These are phyloP conservation scores for Philaethria dido DNA, from an alignment of 2,888 invertebrate genomes.

Conservation along the genomic window DNA sequence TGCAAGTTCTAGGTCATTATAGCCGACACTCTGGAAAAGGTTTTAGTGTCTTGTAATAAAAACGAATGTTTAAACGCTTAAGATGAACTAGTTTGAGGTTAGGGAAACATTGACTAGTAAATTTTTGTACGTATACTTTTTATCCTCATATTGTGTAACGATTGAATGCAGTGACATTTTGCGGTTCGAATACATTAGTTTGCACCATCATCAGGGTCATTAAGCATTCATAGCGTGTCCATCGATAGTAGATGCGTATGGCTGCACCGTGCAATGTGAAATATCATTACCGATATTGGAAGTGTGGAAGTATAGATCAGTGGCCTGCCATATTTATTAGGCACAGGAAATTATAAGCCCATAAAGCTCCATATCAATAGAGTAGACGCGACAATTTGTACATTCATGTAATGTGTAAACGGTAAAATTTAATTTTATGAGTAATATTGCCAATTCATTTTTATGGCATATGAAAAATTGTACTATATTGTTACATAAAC, in stretches of 20 bases:
- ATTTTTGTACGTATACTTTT: conserved; percentile 23
- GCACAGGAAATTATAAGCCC: background rate
- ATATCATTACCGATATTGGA: conserved; percentile 24
- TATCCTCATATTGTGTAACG: conserved; percentile 45
- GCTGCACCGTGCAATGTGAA: conserved; percentile 8
- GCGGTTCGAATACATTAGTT: conserved; percentile 46
- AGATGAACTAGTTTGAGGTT: conserved; percentile 20
- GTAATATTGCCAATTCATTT: too few relatives aligned
- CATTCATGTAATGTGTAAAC: background rate
- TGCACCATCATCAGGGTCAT: conserved; percentile 35
- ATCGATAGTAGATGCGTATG: conserved; percentile 25
- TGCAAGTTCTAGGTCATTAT: conserved; percentile 38
- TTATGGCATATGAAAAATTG: too few relatives aligned
- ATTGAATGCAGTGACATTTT: conserved; percentile 44
- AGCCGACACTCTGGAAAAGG: conserved; percentile 25
- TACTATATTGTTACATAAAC: too few relatives aligned
- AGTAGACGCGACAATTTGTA: background rate
- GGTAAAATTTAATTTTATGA: too few relatives aligned
- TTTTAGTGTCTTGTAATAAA: conserved; percentile 7
- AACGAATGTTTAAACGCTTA: conserved; percentile 27
- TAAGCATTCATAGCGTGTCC: conserved; percentile 39
- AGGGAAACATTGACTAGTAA: conserved; percentile 6
- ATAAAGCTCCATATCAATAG: background rate
- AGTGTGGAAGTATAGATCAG: conserved; percentile 21
- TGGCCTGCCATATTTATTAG: conserved; percentile 20